phyloP scores from a whole-genome alignment of 2,113 vertebrate genomes.

The Ptilonorhynchus violaceus region DNA sequence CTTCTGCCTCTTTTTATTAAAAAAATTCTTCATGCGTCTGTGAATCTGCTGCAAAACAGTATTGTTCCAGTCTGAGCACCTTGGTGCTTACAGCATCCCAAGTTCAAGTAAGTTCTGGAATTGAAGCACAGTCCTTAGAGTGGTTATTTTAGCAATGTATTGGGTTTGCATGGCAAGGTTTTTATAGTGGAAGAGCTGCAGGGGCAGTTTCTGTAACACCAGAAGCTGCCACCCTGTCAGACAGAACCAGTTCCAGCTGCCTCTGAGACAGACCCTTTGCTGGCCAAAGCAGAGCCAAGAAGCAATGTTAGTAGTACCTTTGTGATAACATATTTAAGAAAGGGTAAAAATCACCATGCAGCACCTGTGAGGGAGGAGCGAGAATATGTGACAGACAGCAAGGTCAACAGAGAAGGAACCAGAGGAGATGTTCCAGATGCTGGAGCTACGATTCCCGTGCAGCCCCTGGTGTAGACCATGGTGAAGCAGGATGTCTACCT shows the following conservation, averaged over 20 bases:
- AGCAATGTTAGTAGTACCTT: neutral
- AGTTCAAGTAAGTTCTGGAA: neutral
- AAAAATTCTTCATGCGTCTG: neutral
- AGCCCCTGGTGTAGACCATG: rapidly evolving
- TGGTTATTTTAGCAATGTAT: neutral
- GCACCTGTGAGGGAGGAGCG: neutral
- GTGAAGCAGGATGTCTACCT: neutral
- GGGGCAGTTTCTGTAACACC: neutral
- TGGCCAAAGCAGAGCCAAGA: neutral
- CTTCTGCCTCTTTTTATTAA: neutral
- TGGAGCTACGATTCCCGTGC: neutral
- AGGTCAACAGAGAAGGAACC: neutral
- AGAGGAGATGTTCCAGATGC: neutral
- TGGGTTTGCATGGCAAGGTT: neutral
- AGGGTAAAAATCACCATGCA: neutral
- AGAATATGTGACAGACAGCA: neutral
- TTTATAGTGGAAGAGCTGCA: neutral
- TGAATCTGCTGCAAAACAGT: neutral
- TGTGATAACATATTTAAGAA: neutral
- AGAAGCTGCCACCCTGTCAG: neutral
- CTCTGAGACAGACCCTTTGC: rapidly evolving
- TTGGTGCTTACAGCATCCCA: neutral
- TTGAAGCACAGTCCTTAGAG: neutral
- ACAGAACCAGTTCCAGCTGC: neutral
- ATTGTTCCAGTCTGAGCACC: neutral